phyloP scores from a whole-genome alignment of 1,140 invertebrate species.

The Epicauta chinensis region DNA sequence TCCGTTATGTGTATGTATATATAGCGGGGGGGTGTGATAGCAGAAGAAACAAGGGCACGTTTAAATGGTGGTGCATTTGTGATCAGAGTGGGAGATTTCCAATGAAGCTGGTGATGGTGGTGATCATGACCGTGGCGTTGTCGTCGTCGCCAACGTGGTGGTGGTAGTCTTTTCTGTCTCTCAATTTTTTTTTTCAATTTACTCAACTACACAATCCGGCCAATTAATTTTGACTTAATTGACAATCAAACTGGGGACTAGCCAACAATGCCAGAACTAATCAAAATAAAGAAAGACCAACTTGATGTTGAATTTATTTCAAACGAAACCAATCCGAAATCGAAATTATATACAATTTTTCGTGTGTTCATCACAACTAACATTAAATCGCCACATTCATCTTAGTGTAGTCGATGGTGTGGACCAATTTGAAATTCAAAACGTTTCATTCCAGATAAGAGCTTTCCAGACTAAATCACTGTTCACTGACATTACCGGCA shows the following conservation, averaged over 20 bases:
- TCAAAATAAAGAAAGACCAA: too few relatives aligned
- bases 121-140: too few relatives aligned
- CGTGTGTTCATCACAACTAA: conserved; percentile 6
- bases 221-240: too few relatives aligned
- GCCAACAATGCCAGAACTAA: too few relatives aligned
- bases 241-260: too few relatives aligned
- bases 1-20: background rate
- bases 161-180: too few relatives aligned
- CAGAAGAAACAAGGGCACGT: background rate
- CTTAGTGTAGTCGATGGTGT: conserved; percentile 22
- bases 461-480: conserved; percentile 30
- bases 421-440: conserved; percentile 34
- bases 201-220: too few relatives aligned
- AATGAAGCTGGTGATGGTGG: too few relatives aligned
- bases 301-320: too few relatives aligned
- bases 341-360: background rate
- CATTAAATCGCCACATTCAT: conserved; percentile 34
- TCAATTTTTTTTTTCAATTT: too few relatives aligned
- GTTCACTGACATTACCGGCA: conserved; percentile 22
- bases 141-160: too few relatives aligned
- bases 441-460: conserved; percentile 32
- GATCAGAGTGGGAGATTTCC: too few relatives aligned
- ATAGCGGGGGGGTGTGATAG: background rate
- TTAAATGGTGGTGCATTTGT: background rate
- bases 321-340: background rate